phyloP scores from a whole-genome alignment of 2,113 vertebrate genomes.

The Pollimyrus isidori region DNA sequence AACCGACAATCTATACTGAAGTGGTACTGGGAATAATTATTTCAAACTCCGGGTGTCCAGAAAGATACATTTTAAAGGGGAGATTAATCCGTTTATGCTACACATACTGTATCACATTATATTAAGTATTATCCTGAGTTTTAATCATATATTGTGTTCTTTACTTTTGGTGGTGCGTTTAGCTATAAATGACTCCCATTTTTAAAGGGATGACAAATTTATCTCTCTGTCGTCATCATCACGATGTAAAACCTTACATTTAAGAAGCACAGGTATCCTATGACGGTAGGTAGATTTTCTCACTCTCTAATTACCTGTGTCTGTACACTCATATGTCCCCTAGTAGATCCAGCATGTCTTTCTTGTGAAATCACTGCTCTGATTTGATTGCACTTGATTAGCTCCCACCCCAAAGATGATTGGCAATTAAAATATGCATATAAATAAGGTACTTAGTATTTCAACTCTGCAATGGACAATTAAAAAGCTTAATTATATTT shows the following conservation, averaged over 20 bases:
- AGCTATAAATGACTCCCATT: not conserved
- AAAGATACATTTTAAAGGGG: not conserved
- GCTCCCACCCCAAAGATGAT: slow-evolving; percentile 82
- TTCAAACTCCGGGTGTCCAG: not conserved
- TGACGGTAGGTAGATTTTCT: not conserved
- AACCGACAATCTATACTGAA: not conserved
- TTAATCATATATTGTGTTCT: not conserved
- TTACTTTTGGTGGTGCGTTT: not conserved
- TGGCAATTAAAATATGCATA: slow-evolving; percentile 95
- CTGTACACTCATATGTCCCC: not conserved
- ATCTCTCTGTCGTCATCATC: not conserved
- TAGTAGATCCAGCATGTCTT: slow-evolving; percentile 28
- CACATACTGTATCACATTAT: not conserved
- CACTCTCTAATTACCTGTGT: not conserved
- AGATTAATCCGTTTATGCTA: not conserved
- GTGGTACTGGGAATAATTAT: not conserved
- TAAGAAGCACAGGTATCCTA: not conserved
- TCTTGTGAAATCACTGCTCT: slow-evolving; percentile 53
- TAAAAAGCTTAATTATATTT: slow-evolving; percentile 96
- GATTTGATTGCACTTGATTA: slow-evolving; percentile 78
- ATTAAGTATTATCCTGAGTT: not conserved
- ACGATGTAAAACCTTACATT: not conserved
- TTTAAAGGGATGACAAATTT: not conserved
- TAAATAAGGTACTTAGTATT: slow-evolving; percentile 95
- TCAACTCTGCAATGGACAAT: slow-evolving; percentile 94